phyloP scores from a whole-genome alignment of 2,113 vertebrate genomes.

The Arenaria interpres region DNA sequence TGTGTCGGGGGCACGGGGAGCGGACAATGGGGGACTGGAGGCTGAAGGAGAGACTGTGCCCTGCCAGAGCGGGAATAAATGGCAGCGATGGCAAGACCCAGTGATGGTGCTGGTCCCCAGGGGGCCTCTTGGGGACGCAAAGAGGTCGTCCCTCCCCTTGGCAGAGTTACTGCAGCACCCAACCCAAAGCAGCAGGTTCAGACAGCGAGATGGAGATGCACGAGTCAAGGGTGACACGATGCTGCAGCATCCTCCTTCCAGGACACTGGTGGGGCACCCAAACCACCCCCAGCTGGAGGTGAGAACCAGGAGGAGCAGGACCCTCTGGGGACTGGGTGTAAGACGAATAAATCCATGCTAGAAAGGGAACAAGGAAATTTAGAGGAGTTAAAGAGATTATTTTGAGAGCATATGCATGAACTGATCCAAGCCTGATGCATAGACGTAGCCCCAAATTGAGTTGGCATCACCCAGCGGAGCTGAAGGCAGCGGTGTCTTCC shows the following conservation, averaged over 20 bases:
- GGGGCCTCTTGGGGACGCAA: background rate
- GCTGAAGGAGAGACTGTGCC: background rate
- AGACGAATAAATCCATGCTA: background rate
- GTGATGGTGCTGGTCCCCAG: background rate
- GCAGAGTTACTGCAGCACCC: background rate
- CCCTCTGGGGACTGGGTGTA: background rate
- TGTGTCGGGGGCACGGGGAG: accelerated
- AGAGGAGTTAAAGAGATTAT: background rate
- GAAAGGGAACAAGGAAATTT: background rate
- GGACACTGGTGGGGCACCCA: background rate
- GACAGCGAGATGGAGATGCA: background rate
- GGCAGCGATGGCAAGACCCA: background rate
- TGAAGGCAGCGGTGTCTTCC: background rate
- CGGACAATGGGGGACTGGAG: background rate
- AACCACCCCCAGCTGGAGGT: background rate
- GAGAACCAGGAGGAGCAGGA: background rate
- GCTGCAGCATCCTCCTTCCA: background rate
- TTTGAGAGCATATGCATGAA: background rate
- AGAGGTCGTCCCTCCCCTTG: background rate
- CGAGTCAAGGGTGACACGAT: accelerated
- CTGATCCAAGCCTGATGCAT: background rate
- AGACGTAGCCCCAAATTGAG: background rate
- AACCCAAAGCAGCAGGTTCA: background rate
- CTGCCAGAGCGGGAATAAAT: background rate
- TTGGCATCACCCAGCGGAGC: background rate